These are phyloP conservation scores for Trinectes maculatus DNA, from an alignment of 2,113 vertebrate species.

Conservation along the genomic window DNA sequence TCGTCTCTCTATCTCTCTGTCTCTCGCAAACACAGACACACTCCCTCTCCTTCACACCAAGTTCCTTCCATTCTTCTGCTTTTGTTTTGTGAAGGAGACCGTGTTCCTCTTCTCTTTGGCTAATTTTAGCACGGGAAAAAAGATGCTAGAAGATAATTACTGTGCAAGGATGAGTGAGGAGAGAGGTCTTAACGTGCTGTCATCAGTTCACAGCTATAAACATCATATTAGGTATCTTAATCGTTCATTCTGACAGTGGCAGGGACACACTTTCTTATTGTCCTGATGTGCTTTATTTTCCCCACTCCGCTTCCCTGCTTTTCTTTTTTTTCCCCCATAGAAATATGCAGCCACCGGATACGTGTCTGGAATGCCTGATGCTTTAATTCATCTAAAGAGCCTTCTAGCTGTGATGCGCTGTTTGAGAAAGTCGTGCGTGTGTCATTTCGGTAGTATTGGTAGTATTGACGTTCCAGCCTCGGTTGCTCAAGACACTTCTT, in stretches of 20 bases:
- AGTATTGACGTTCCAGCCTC: constrained; percentile 11
- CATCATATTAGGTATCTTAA: constrained; percentile 75
- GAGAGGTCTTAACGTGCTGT: constrained; percentile 64
- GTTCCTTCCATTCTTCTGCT: constrained; percentile 14
- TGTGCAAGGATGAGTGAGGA: constrained; percentile 52
- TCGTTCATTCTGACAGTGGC: constrained; percentile 62
- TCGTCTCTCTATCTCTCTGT: constrained; percentile 44
- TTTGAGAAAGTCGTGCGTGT: constrained; percentile 17
- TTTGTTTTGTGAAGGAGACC: constrained; percentile 69
- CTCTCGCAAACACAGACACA: constrained; percentile 1
- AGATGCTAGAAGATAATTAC: constrained; percentile 74
- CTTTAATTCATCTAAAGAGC: constrained; percentile 60
- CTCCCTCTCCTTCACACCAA: constrained; percentile 24
- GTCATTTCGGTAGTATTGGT: constrained; percentile 32
- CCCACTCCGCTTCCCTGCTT: constrained; percentile 31
- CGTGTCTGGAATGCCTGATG: constrained; percentile 48
- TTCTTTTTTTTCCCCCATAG: constrained; percentile 9
- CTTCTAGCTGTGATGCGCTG: constrained; percentile 36
- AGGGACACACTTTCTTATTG: constrained; percentile 68
- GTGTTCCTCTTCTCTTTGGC: constrained; percentile 45
- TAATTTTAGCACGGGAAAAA: constrained; percentile 76
- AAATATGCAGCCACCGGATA: constrained; percentile 33
- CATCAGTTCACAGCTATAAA: constrained; percentile 71
- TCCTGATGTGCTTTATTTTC: constrained; percentile 51
- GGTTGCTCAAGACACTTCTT: constrained; percentile 11